A percentile compares a stretch with the other conserved stretches of the same genome.
Evolutionary conservation across 2,113 vertebrate genomes (phyloP).

Genomic region (Vidua chalybeata): DNA sequence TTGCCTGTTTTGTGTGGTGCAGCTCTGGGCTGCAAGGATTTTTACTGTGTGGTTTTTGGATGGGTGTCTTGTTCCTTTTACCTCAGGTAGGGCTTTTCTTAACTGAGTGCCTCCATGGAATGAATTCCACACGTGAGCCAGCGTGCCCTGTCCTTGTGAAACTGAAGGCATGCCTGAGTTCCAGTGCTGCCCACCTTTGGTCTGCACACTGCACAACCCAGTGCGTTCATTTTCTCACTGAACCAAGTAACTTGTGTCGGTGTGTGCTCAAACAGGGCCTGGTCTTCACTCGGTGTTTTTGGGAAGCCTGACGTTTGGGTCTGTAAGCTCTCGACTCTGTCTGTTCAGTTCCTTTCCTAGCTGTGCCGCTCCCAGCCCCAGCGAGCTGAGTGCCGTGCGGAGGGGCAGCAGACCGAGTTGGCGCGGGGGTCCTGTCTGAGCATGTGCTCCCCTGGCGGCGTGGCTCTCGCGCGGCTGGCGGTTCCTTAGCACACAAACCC

Average conservation of each 20-base stretch:
- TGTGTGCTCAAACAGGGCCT: not conserved
- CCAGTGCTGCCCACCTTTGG: not conserved
- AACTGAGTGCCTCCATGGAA: rapidly evolving
- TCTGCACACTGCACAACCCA: not conserved
- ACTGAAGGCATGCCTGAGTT: not conserved
- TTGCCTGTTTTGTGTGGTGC: not conserved
- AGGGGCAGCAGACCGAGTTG: not conserved
- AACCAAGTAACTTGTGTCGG: not conserved
- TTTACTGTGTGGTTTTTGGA: rapidly evolving
- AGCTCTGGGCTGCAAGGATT: not conserved
- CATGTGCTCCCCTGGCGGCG: not conserved
- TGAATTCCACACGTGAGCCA: not conserved
- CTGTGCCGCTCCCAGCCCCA: not conserved
- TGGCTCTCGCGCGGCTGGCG: not conserved
- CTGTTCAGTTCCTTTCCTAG: not conserved
- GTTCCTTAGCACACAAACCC: not conserved
- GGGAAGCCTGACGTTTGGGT: not conserved
- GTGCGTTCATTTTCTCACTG: rapidly evolving
- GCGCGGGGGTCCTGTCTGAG: not conserved
- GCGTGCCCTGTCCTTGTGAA: not conserved
- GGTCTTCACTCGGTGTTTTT: rapidly evolving
- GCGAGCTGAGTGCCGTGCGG: not conserved
- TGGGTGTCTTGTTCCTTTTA: not conserved
- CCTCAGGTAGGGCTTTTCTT: rapidly evolving
- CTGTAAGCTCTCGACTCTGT: rapidly evolving